These are phyloP conservation scores for Ateles fusciceps DNA, from an alignment of 2,797 vertebrate genomes.

Conservation along the genomic window DNA sequence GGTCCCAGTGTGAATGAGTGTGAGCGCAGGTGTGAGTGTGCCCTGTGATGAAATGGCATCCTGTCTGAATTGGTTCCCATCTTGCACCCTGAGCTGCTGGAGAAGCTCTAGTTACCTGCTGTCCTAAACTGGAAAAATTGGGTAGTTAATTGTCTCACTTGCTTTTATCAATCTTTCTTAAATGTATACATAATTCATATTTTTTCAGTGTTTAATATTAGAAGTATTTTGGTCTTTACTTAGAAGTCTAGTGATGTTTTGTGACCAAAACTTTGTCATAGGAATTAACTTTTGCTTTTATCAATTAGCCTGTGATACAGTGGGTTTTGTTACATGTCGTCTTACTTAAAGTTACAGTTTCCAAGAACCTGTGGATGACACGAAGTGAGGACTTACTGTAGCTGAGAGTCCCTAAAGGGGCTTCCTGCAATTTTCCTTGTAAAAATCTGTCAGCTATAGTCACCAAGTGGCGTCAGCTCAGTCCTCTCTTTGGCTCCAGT, in stretches of 20 bases:
- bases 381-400: neutral
- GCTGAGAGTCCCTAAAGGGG: neutral
- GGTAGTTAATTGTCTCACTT: neutral
- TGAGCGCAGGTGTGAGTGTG: neutral
- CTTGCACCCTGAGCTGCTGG: neutral
- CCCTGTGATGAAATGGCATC: neutral
- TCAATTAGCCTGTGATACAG: neutral
- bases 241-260: neutral
- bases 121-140: neutral
- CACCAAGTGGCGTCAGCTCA: neutral
- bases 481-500: neutral
- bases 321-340: neutral
- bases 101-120: neutral
- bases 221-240: neutral
- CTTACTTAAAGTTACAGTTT: neutral
- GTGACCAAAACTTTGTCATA: neutral
- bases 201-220: neutral
- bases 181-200: too few relatives aligned
- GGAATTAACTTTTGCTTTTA: neutral
- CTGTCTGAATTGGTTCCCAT: neutral
- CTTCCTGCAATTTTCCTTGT: neutral
- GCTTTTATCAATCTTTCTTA: neutral
- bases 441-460: neutral
- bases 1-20: neutral
- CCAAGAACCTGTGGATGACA: too few relatives aligned